Percentiles rank a stretch among this genome's conserved stretches.
Conservation (phyloP, 92 coral and sea anemone species). For the Epizoanthus rinbou region DNA sequence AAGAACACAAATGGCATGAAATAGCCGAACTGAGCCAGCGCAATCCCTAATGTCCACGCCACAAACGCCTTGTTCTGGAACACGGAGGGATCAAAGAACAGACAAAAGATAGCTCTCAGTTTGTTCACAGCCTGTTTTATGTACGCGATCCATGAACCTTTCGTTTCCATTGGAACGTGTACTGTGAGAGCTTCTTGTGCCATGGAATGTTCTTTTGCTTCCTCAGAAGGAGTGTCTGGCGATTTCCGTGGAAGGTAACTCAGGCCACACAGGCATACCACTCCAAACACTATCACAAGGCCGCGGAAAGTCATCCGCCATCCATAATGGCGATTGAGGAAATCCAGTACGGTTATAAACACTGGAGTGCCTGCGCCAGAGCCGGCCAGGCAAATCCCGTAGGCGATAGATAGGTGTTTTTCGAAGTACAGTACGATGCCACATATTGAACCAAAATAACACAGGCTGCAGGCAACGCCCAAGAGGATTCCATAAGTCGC, state of each 20-base stretch:
- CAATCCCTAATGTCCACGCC: slow-evolving; percentile 70
- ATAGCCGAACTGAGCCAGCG: slow-evolving; percentile 77
- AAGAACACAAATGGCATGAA: slow-evolving; percentile 87
- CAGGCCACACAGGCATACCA: slow-evolving; percentile 62
- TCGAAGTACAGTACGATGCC: slow-evolving; percentile 73
- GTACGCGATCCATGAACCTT: background rate
- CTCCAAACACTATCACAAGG: slow-evolving; percentile 56
- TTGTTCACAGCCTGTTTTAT: background rate
- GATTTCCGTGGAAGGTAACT: slow-evolving; percentile 50
- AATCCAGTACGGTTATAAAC: slow-evolving; percentile 58
- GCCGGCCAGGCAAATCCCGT: slow-evolving; percentile 73
- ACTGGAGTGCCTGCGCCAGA: slow-evolving; percentile 66
- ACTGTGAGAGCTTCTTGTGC: background rate
- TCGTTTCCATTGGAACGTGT: background rate
- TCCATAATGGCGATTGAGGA: slow-evolving; percentile 52
- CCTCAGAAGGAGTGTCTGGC: background rate
- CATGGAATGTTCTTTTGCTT: background rate
- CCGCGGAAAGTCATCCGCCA: slow-evolving; percentile 63
- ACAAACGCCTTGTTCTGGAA: slow-evolving; percentile 74
- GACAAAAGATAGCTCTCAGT: background rate
- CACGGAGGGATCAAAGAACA: slow-evolving; percentile 61
- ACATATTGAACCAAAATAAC: slow-evolving; percentile 76
- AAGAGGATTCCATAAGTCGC: slow-evolving; percentile 71
- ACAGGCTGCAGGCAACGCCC: slow-evolving; percentile 79
- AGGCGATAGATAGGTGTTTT: slow-evolving; percentile 68